phyloP scores from a whole-genome alignment of 2,797 vertebrate genomes.

The Neopelma chrysocephalum region DNA sequence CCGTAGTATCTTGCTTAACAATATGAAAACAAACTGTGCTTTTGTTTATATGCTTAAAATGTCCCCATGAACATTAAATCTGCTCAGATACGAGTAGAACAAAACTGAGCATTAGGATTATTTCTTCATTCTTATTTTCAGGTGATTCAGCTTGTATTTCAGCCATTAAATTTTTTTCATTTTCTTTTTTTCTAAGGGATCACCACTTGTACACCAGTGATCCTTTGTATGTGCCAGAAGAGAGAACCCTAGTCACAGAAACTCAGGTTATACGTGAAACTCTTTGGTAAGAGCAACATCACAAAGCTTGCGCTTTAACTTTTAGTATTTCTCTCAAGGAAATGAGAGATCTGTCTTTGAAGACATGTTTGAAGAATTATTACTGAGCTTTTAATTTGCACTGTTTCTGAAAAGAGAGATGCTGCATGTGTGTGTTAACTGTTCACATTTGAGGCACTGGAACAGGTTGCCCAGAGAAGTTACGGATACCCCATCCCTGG shows the following conservation, averaged over 20 bases:
- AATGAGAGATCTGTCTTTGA: background rate
- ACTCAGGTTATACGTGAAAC: conserved; percentile 95
- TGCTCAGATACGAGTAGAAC: background rate
- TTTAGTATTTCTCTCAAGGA: background rate
- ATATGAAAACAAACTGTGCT: background rate
- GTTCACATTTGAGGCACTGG: background rate
- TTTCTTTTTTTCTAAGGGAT: conserved; percentile 81
- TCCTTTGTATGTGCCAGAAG: conserved; percentile 90
- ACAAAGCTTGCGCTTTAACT: background rate
- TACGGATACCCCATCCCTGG: background rate
- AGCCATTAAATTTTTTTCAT: background rate
- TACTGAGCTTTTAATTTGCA: background rate
- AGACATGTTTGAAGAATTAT: background rate
- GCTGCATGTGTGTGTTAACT: background rate
- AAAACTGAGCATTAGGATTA: background rate
- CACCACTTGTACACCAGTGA: conserved; percentile 93
- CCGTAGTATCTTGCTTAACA: background rate
- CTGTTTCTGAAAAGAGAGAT: background rate
- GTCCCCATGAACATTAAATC: background rate
- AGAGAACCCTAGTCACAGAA: conserved; percentile 91
- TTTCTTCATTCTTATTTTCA: background rate
- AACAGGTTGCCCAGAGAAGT: background rate
- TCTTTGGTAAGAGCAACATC: conserved; percentile 84
- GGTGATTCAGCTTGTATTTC: background rate
- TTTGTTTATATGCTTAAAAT: background rate